Conservation (phyloP, 2,113 vertebrate species). For the Pogonocichla stellata region DNA sequence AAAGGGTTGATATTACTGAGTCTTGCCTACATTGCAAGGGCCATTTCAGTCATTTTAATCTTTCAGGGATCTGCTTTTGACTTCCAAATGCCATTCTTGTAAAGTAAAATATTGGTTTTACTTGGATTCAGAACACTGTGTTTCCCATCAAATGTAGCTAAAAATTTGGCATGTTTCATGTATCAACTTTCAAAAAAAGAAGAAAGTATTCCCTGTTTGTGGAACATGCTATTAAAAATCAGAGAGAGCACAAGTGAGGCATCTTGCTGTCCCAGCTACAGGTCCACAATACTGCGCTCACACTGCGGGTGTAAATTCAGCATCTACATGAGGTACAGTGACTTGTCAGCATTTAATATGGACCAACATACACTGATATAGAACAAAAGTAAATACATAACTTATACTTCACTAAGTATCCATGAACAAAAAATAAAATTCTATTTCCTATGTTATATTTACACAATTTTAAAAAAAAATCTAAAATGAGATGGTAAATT, state of each 20-base stretch:
- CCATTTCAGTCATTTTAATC: background rate
- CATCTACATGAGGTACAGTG: slow-evolving; percentile 89
- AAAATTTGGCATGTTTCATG: slow-evolving; percentile 28
- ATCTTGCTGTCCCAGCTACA: slow-evolving; percentile 68
- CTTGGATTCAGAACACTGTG: slow-evolving; percentile 47
- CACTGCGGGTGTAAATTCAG: slow-evolving; percentile 79
- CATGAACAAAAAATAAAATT: slow-evolving; percentile 96
- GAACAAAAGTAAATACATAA: slow-evolving; percentile 91
- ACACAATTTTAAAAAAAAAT: slow-evolving; percentile 91
- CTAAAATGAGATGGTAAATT: slow-evolving; percentile 91
- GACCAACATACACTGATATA: slow-evolving; percentile 82
- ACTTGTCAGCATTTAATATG: slow-evolving; percentile 87
- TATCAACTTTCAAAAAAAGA: slow-evolving; percentile 31
- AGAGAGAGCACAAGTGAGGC: slow-evolving; percentile 67
- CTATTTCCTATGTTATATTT: slow-evolving; percentile 98
- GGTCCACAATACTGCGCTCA: slow-evolving; percentile 73
- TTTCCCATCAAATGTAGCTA: slow-evolving; percentile 32
- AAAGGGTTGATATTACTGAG: background rate
- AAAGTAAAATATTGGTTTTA: slow-evolving; percentile 21
- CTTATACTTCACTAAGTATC: slow-evolving; percentile 91
- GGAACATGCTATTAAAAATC: slow-evolving; percentile 37
- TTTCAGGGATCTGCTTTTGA: background rate
- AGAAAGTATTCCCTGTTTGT: slow-evolving; percentile 35
- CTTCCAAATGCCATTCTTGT: slow-evolving; percentile 23
- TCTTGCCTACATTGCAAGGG: slow-evolving; percentile 20